A percentile compares a stretch with the other conserved stretches of the same genome.
phyloP scores from a whole-genome alignment of 2,113 vertebrate genomes.

The Myocastor coypus region DNA sequence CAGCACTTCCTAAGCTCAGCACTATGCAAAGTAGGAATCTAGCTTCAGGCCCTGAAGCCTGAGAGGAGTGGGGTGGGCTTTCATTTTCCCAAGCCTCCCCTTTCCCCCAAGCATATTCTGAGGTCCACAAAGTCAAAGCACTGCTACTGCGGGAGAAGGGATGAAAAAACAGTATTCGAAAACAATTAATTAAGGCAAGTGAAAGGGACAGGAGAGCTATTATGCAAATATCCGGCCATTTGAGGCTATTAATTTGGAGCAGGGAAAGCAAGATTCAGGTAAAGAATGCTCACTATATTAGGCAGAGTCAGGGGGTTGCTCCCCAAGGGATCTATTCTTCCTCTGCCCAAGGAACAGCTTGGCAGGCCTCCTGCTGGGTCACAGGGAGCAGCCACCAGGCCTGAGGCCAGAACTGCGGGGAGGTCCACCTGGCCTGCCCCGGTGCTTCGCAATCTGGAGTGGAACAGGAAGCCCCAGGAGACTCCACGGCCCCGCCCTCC shows the following conservation, averaged over 20 bases:
- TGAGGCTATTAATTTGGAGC: neutral
- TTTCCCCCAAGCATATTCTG: neutral
- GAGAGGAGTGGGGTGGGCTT: rapidly evolving
- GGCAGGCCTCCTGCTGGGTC: neutral
- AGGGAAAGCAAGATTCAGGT: neutral
- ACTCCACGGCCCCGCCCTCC: neutral
- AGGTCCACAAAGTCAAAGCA: neutral
- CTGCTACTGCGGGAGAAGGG: neutral
- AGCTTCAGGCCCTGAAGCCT: neutral
- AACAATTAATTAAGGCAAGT: neutral
- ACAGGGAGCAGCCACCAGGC: neutral
- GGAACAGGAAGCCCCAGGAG: rapidly evolving
- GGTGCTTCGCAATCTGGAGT: neutral
- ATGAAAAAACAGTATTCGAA: neutral
- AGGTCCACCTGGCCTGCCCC: neutral
- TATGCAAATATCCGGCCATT: neutral
- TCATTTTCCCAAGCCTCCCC: neutral
- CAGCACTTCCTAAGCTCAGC: neutral
- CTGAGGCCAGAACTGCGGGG: neutral
- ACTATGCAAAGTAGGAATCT: rapidly evolving
- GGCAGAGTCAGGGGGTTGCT: neutral
- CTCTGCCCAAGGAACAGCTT: neutral
- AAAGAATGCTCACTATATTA: neutral
- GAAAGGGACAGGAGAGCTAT: slow-evolving; percentile 10
- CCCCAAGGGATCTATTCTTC: neutral